Conservation (phyloP, 2,113 vertebrate genomes). For the Penelope pileata region DNA sequence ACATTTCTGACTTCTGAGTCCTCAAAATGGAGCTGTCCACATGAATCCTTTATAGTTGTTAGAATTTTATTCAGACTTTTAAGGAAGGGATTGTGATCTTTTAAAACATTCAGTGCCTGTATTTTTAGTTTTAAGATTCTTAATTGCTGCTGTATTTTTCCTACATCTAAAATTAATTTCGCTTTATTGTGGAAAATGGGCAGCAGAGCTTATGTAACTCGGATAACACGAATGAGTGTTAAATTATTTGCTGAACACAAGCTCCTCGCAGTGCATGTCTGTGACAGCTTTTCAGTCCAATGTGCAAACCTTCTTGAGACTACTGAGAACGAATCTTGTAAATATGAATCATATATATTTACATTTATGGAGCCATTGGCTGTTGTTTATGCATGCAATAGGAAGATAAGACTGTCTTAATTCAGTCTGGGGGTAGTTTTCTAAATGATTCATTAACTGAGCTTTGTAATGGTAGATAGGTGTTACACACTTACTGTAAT, state of each 20-base stretch:
- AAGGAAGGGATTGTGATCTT: not conserved
- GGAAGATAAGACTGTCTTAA: constrained; percentile 62
- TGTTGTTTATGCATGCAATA: constrained; percentile 69
- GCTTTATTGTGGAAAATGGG: not conserved
- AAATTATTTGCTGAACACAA: not conserved
- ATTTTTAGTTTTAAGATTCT: not conserved
- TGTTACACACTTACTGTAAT: constrained; percentile 58
- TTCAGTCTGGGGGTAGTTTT: constrained; percentile 61
- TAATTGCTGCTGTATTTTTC: not conserved
- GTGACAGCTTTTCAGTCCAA: not conserved
- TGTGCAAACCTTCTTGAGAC: not conserved
- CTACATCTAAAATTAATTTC: not conserved
- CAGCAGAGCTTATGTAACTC: not conserved
- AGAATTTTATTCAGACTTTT: not conserved
- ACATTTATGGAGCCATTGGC: constrained; percentile 57
- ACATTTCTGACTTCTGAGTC: constrained; percentile 35
- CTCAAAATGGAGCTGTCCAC: constrained; percentile 28
- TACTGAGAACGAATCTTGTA: constrained; percentile 22
- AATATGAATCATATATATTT: constrained; percentile 50
- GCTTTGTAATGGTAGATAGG: constrained; percentile 61
- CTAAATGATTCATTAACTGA: constrained; percentile 67
- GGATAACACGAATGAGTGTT: not conserved
- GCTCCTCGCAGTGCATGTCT: not conserved
- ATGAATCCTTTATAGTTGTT: not conserved
- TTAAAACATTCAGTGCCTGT: not conserved